phyloP scores from a whole-genome alignment of 2,113 vertebrate genomes.

The Petromus typicus region DNA sequence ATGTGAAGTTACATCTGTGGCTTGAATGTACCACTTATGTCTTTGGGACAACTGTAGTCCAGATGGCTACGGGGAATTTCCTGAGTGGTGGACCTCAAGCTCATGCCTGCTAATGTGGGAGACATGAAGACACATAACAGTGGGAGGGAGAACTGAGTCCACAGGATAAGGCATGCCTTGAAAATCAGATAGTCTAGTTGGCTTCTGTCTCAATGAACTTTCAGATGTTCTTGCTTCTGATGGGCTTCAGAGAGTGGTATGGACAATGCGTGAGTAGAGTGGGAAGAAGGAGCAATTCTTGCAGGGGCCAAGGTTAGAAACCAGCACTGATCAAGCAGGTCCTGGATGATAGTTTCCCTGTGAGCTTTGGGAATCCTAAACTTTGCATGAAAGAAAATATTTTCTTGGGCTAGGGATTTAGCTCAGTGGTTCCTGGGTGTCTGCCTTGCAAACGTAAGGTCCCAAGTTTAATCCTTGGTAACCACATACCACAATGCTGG shows the following conservation, averaged over 20 bases:
- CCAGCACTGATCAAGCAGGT: background rate
- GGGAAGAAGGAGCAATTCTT: background rate
- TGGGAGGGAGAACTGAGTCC: background rate
- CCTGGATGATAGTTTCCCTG: rapidly evolving
- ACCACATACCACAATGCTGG: too few relatives aligned
- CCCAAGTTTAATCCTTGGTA: too few relatives aligned
- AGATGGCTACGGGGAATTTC: background rate
- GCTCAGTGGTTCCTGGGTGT: too few relatives aligned
- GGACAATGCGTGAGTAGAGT: background rate
- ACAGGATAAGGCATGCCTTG: background rate
- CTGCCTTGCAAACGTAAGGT: too few relatives aligned
- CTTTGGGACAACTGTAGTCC: background rate
- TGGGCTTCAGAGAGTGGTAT: background rate
- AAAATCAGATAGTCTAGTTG: background rate
- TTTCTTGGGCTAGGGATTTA: too few relatives aligned
- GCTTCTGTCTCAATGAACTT: background rate
- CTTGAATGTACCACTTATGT: background rate
- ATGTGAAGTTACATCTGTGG: background rate
- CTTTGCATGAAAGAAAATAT: background rate
- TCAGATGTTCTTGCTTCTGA: background rate
- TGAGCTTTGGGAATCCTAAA: background rate
- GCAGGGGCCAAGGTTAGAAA: background rate
- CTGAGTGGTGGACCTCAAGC: background rate
- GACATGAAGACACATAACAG: background rate
- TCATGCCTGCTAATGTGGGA: background rate